Conservation (phyloP, 2,888 invertebrate species). For the Clunio marinus region DNA sequence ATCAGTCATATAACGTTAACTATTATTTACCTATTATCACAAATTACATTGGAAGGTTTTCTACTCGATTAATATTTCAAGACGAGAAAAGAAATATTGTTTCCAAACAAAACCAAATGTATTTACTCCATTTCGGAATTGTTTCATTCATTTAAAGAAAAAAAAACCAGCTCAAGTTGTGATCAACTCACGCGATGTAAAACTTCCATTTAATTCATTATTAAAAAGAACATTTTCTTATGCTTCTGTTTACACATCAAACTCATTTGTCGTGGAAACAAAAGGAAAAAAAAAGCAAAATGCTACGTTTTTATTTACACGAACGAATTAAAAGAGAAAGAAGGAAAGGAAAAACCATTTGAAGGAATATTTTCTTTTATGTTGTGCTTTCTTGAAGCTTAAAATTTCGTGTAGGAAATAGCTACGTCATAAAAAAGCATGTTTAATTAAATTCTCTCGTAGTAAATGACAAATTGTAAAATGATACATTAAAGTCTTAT, state of each 20-base stretch:
- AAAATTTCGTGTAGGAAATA: slow-evolving; percentile 31
- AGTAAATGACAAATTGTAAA: slow-evolving; percentile 3
- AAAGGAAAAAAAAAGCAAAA: background rate
- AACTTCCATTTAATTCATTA: slow-evolving; percentile 39
- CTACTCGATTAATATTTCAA: background rate
- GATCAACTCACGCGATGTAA: slow-evolving; percentile 38
- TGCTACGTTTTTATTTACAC: background rate
- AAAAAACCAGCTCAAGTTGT: background rate
- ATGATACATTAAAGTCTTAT: background rate
- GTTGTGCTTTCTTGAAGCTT: background rate
- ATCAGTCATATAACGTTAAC: slow-evolving; percentile 3
- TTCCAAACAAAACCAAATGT: background rate
- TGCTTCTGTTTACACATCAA: slow-evolving; percentile 29
- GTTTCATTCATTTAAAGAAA: background rate
- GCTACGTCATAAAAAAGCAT: slow-evolving; percentile 33
- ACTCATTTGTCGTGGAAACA: background rate
- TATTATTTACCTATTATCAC: slow-evolving; percentile 18
- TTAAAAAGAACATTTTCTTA: slow-evolving; percentile 26
- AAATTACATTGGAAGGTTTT: slow-evolving; percentile 11
- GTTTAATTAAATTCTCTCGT: slow-evolving; percentile 36
- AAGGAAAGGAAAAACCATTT: slow-evolving; percentile 3
- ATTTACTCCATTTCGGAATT: background rate
- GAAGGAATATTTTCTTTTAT: slow-evolving; percentile 18
- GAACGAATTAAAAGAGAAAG: background rate
- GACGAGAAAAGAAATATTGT: background rate